Conservation (phyloP, 1,140 invertebrate species). For the Sinonovacula constricta region DNA sequence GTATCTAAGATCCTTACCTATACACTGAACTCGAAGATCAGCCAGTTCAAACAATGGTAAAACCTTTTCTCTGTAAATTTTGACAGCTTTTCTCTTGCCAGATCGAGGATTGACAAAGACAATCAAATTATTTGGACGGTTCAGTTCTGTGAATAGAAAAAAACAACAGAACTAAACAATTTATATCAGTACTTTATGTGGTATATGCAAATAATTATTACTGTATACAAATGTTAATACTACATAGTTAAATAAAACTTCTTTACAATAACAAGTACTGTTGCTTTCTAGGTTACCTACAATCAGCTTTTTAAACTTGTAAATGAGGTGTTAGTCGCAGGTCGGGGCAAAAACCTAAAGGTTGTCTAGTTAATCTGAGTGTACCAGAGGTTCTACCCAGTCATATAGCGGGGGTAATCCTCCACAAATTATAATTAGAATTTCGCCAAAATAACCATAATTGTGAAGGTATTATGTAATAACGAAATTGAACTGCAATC, state of each 20-base stretch:
- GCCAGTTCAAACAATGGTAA: constrained; percentile 81
- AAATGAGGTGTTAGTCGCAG: too few species aligned
- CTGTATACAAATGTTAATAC: background rate
- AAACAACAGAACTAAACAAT: background rate
- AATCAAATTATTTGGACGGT: constrained; percentile 21
- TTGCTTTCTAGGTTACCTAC: background rate
- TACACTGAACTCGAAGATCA: constrained; percentile 25
- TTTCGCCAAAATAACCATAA: too few species aligned
- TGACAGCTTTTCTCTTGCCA: constrained; percentile 84
- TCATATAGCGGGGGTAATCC: too few species aligned
- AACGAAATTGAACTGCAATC: too few species aligned
- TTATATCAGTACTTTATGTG: too few species aligned
- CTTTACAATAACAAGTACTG: background rate
- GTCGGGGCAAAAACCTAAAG: too few species aligned
- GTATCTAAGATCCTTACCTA: too few species aligned
- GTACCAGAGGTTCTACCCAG: too few species aligned
- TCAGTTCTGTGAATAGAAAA: constrained; percentile 18
- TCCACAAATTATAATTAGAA: too few species aligned
- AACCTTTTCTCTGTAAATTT: constrained; percentile 86
- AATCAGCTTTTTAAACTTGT: background rate
- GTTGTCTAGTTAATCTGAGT: too few species aligned
- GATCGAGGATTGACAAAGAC: constrained; percentile 38
- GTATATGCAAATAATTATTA: background rate
- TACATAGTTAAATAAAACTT: background rate
- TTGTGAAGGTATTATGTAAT: too few species aligned